Evolutionary conservation across 2,113 vertebrate species (phyloP).

Genomic region (Piaya cayana): DNA sequence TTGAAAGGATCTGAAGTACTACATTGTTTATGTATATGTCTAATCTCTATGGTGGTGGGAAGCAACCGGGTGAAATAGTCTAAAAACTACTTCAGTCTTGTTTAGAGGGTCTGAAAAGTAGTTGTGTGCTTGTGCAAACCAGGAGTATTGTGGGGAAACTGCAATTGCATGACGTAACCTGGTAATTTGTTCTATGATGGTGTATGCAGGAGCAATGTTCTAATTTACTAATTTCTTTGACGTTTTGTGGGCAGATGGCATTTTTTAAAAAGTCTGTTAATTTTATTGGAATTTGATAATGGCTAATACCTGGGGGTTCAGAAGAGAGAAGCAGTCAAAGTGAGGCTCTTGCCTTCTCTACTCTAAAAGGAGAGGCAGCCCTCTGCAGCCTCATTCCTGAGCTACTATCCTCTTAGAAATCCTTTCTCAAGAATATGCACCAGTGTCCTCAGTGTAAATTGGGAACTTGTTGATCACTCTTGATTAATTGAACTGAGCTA

Average conservation of each 20-base stretch:
- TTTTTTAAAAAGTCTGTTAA: not conserved
- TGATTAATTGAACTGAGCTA: not conserved
- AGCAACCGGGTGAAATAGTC: not conserved
- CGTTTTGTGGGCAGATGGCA: not conserved
- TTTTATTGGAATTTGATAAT: not conserved
- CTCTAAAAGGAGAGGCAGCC: not conserved
- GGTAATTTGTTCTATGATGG: not conserved
- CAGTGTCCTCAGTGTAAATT: not conserved
- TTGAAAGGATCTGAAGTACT: not conserved
- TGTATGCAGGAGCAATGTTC: not conserved
- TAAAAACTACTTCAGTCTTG: not conserved
- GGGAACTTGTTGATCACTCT: not conserved
- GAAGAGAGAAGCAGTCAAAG: not conserved
- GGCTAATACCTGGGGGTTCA: not conserved
- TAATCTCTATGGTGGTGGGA: not conserved
- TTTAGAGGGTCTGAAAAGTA: not conserved
- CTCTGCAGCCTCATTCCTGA: not conserved
- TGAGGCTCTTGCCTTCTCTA: not conserved
- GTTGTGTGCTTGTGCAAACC: not conserved
- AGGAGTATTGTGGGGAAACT: not conserved
- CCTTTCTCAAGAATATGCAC: not conserved
- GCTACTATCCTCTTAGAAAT: not conserved
- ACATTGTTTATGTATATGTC: rapidly evolving
- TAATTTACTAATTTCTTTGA: not conserved
- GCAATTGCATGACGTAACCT: not conserved